phyloP scores from a whole-genome alignment of 2,113 vertebrate species.

The Noctilio leporinus region DNA sequence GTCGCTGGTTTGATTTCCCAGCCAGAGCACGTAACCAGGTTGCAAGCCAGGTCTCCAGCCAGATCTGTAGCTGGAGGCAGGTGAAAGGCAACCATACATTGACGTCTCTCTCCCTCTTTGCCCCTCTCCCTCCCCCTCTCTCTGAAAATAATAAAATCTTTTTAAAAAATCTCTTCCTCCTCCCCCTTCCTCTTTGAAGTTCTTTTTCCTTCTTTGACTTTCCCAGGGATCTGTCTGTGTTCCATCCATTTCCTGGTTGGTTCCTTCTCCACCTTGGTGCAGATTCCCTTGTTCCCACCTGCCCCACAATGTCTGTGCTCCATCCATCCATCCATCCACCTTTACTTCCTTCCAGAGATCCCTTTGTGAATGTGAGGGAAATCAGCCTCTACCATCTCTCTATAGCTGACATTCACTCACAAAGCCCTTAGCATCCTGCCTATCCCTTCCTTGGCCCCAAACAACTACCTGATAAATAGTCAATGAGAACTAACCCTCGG shows the following conservation, averaged over 20 bases:
- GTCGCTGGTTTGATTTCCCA: too few species aligned
- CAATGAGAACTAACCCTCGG: not conserved
- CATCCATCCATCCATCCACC: not conserved
- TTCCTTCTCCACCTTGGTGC: not conserved
- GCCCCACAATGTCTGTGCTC: not conserved
- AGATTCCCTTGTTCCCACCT: not conserved
- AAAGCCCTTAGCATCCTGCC: not conserved
- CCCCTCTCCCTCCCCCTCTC: too few species aligned
- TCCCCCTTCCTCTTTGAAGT: not conserved
- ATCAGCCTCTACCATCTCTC: not conserved
- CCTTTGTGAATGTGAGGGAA: not conserved
- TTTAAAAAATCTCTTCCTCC: too few species aligned
- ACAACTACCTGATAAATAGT: not conserved
- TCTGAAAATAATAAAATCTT: too few species aligned
- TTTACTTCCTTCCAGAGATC: not conserved
- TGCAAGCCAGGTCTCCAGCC: too few species aligned
- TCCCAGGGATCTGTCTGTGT: rapidly evolving
- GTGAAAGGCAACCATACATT: too few species aligned
- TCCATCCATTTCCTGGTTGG: not conserved
- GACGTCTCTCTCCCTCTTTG: too few species aligned
- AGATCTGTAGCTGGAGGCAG: too few species aligned
- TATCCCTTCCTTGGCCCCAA: not conserved
- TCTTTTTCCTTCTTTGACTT: not conserved
- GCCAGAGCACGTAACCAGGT: too few species aligned
- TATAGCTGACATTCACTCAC: not conserved